Evolutionary conservation across 2,888 invertebrate genomes (phyloP), one percentile per base, ranked within the genome.

Genomic region (Idaea straminata): DNA sequence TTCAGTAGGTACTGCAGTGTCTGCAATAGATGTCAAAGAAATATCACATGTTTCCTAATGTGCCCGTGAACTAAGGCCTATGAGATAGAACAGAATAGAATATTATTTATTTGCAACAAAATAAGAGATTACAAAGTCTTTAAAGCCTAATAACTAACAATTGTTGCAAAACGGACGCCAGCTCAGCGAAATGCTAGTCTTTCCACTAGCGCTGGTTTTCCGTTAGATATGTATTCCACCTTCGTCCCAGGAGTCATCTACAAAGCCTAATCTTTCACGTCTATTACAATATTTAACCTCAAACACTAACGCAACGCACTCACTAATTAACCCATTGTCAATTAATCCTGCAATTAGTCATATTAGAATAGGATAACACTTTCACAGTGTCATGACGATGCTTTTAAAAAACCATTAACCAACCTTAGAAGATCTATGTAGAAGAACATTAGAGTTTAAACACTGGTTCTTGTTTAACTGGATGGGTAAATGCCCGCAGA

Each of bases 321-420:
- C 66, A 71, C 68, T 69, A 71, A 70, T 65, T 69, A 71, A 77
- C 78, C 75, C 76, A 75, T 72, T 77, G 80, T 78, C 83, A 86
- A 83, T 85, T 83, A 84, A 83, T 78, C 78, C 77, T 75, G 80
- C 85, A 88, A 90, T 91, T 89, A 88, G 87, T 85, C 87, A 83
- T 82, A 89, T 89, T 88, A 85, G 89, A 88, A 87, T 83, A 83
- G 78, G 85, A 90, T 91, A 89, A 87, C 83, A 84, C 83, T 84
- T 87, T 83, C 83, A 79, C 80, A 74, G 80, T 81, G 81, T 82
- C 78, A 83, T 83, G 76, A 80, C 82, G 81, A 79, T 77, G 79
- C 77, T 72, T 77, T 77, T 79, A 2, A 76, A 72, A 78, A 76
- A 77, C 71, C 77, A 73, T 73, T 71, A 74, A 79, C 80, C 80